phyloP scores from a whole-genome alignment of 2,888 invertebrate genomes.

The Salticus scenicus region DNA sequence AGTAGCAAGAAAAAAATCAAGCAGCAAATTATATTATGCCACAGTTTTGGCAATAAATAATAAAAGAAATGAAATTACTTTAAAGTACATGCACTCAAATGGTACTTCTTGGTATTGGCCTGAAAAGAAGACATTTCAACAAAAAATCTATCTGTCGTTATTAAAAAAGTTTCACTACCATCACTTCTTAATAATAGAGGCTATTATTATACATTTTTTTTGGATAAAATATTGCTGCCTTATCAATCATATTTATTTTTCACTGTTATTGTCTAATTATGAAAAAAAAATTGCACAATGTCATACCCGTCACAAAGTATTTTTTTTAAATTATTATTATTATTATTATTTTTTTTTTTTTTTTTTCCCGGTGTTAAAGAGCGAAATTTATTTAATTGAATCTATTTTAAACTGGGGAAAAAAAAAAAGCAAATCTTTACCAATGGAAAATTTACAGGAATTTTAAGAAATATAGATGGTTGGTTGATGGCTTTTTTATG shows the following conservation, averaged over 20 bases:
- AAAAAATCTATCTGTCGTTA: neutral
- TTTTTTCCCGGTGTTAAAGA: too few relatives aligned
- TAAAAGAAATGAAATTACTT: too few relatives aligned
- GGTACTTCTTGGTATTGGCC: neutral
- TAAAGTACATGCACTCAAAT: too few relatives aligned
- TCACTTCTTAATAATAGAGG: neutral
- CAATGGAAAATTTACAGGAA: too few relatives aligned
- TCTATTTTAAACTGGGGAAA: too few relatives aligned
- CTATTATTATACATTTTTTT: neutral
- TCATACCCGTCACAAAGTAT: neutral
- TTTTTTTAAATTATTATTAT: neutral
- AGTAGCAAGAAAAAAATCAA: neutral
- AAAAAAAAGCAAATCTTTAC: too few relatives aligned
- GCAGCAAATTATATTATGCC: neutral
- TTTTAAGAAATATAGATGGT: too few relatives aligned
- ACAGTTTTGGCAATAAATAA: too few relatives aligned
- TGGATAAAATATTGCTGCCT: too few relatives aligned
- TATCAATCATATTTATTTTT: neutral
- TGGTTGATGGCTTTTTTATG: too few relatives aligned
- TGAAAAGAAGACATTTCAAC: neutral
- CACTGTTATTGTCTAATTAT: neutral
- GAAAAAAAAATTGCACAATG: neutral
- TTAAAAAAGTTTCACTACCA: too few relatives aligned
- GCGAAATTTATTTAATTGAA: too few relatives aligned
- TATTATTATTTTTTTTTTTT: neutral